Percentiles rank a stretch among this genome's conserved stretches.
Evolutionary conservation across 2,113 vertebrate genomes (phyloP).

Genomic region (Macaca fascicularis): DNA sequence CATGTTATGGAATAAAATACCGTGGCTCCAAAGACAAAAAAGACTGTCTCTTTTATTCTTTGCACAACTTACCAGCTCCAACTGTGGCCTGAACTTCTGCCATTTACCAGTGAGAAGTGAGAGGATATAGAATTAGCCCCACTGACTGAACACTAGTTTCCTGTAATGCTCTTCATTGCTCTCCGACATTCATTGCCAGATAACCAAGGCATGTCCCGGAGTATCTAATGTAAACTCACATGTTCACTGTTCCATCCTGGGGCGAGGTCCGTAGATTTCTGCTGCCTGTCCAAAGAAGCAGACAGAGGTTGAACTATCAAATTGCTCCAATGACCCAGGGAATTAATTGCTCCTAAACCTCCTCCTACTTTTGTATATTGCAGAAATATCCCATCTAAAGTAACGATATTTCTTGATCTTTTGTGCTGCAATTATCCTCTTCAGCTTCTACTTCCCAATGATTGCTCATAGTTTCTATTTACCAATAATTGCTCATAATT

Average conservation of each 20-base stretch:
- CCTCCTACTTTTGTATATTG: neutral
- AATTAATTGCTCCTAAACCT: neutral
- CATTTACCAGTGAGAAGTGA: neutral
- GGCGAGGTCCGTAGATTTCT: accelerated
- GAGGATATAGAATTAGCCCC: neutral
- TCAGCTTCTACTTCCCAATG: neutral
- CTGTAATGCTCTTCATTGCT: neutral
- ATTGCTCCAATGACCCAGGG: neutral
- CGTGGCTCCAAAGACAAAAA: neutral
- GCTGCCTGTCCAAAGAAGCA: neutral
- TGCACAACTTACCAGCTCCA: neutral
- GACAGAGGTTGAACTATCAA: neutral
- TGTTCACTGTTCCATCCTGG: neutral
- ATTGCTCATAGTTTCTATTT: neutral
- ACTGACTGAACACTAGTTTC: neutral
- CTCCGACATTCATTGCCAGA: neutral
- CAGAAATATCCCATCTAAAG: neutral
- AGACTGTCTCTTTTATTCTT: neutral
- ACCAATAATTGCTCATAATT: neutral
- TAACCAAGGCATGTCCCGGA: too few relatives aligned
- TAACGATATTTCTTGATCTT: neutral
- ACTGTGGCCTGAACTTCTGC: neutral
- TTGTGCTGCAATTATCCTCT: too few relatives aligned
- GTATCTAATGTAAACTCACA: neutral
- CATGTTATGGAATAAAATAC: neutral